phyloP scores from a whole-genome alignment of 2,797 vertebrate genomes.

The Brachyalestes nurse region DNA sequence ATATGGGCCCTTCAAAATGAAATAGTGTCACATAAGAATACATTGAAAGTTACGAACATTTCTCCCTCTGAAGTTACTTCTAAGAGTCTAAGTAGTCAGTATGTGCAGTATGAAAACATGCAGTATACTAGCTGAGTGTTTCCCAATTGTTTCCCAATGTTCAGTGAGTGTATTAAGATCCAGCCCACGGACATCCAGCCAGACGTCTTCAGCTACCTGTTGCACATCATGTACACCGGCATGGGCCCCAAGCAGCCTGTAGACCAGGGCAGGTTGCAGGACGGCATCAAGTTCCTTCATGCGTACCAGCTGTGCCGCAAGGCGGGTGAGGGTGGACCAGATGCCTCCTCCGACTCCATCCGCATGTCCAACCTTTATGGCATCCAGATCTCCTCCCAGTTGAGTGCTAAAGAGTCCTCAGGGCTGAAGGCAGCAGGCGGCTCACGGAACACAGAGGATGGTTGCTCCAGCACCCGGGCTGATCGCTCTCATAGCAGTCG shows the following conservation, averaged over 20 bases:
- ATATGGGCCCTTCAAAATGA: too few relatives aligned
- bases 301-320: slow-evolving; percentile 91
- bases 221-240: slow-evolving; percentile 98
- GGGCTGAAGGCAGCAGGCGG: slow-evolving; percentile 71
- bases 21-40: too few relatives aligned
- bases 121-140: background rate
- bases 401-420: slow-evolving; percentile 79
- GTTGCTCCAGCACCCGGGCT: slow-evolving; percentile 66
- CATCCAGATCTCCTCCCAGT: slow-evolving; percentile 95
- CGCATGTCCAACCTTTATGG: slow-evolving; percentile 97
- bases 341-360: slow-evolving; percentile 77
- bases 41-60: too few relatives aligned
- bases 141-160: slow-evolving; percentile 1
- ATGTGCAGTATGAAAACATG: background rate
- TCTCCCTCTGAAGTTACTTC: too few relatives aligned
- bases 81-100: background rate
- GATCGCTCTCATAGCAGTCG: slow-evolving; percentile 78
- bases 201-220: slow-evolving; percentile 96
- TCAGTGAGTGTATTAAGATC: slow-evolving; percentile 97
- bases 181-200: slow-evolving; percentile 98
- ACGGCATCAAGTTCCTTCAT: slow-evolving; percentile 94
- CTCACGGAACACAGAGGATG: slow-evolving; percentile 61
- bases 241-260: slow-evolving; percentile 91
- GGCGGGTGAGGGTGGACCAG: slow-evolving; percentile 77
- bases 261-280: slow-evolving; percentile 89